These are phyloP conservation scores for Paedocypris micromegethes DNA, from an alignment of 2,797 vertebrate species.

Conservation along the genomic window DNA sequence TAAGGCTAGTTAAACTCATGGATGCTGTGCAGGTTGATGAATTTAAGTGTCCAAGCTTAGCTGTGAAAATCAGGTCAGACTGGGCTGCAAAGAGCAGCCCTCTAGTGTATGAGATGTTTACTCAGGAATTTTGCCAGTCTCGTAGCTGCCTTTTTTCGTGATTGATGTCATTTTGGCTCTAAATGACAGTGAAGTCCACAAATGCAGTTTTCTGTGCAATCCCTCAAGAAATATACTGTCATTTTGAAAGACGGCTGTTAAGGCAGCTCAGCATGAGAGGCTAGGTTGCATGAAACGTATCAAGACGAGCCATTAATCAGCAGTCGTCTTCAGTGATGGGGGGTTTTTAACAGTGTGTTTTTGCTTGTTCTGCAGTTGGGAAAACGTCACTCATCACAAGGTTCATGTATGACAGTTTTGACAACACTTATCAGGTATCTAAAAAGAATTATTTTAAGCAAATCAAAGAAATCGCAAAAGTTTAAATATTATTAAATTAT, in stretches of 20 bases:
- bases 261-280: background rate
- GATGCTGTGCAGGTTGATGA: background rate
- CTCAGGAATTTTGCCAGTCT: conserved; percentile 11
- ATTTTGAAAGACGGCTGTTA: conserved; percentile 8
- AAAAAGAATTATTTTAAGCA: too few species aligned
- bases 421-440: conserved; percentile 78
- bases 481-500: too few species aligned
- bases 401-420: conserved; percentile 80
- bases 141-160: conserved; percentile 5
- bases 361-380: conserved; percentile 66
- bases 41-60: conserved; percentile 6
- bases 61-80: conserved; percentile 42
- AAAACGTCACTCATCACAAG: conserved; percentile 79
- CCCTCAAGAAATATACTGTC: background rate
- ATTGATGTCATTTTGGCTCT: background rate
- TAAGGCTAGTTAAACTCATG: conserved; percentile 4
- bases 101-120: conserved; percentile 8
- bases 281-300: too few species aligned
- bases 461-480: too few species aligned
- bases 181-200: background rate
- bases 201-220: background rate
- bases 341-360: conserved; percentile 1
- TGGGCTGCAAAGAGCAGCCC: conserved; percentile 22
- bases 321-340: background rate
- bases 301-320: conserved; percentile 3